Evolutionary conservation across 2,797 vertebrate genomes (phyloP), one percentile per base, ranked within the genome.

Genomic region (Sebastes minor): DNA sequence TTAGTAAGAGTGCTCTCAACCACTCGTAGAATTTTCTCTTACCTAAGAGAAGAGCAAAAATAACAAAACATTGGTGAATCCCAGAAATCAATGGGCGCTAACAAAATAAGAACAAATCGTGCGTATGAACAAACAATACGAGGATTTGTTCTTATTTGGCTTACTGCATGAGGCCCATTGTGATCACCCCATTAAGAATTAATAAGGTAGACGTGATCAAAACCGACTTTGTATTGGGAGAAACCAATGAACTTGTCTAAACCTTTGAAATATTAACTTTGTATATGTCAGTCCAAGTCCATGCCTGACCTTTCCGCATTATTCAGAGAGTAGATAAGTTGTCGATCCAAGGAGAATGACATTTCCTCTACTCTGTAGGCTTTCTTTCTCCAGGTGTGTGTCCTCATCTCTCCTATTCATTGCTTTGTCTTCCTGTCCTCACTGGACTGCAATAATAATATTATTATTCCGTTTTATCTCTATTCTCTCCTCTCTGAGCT

Each of bases 241-340:
- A 78, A 78, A 71, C 12, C 65, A 55, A 65, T 79, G 20, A 80
- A 78, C 56, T 71, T 35, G 25, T 64, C n/a, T 52, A 65, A 88
- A 84, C 73, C 46, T 83, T 76, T 81, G 52, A 82, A 81, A 81
- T 80, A 83, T 71, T 63, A 71, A 73, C 76, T 80, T 78, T 80
- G 55, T 76, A 84, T 71, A 76, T 80, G 63, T 73, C 80, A 77
- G 46, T 65, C 30, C 22, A 53, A 66, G 72, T 86, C 78, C 74
- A 62, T 49, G 57, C 18, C 57, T 82, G 83, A 84, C 74, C 81
- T 86, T 88, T 87, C 57, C 2, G 10, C 60, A 72, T 81, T 56
- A 84, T 35, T 81, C 78, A 74, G 62, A 71, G 60, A 78, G 67
- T 76, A 85, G 81, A 89, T 73, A 85, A 85, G 62, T 74, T 73